Base-by-base conservation (phyloP, 30 jellyfish, hydroid and myxozoan species). In the Aurelia coerulea region DNA sequence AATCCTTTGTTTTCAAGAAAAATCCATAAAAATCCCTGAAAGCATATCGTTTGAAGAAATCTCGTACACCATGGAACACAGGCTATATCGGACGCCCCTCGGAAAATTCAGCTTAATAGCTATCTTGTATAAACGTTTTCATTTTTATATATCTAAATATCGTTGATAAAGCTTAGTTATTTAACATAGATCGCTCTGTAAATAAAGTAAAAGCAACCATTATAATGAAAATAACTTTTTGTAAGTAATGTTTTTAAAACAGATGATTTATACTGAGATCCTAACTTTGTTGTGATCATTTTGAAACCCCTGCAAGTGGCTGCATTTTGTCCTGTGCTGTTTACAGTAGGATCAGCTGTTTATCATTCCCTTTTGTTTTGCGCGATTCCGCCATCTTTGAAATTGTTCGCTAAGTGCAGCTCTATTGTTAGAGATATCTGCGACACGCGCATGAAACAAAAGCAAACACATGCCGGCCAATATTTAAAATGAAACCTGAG, bases 181-280 rank as follows among this genome's bases (percentile, higher is more conserved):
- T 46, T 46, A 46, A 46, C 7, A 46, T 46, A 60, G 12, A 60
- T 60, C 9, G 70, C 70, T 4, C 13, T 60, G 70, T 60, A 60
- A 17, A 17, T 16, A 23, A 23, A 39, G 9, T 23, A 58, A 3
- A 58, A 1, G 67, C 13, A 3, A 23, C 70, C 5, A 46, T 46
- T 16, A 5, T 4, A 46, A 13, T 23, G 35, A n/a, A 60, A 10
- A 23, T 60, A 17, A 23, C 70, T 13, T 80, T 66, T 80, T 67
- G 69, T 17, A 80, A 63, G 12, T 49, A 31, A 46, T 63, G 81
- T 42, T 65, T 65, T 80, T 23, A 65, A 49, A 34, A 37, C 58
- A 65, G 60, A 65, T 50, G 82, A 42, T 80, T 80, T 67, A 19
- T 60, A 60, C 56, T 13, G 35, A 60, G 35, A 60, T 13, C 4